Percentiles rank a stretch among this genome's conserved stretches.
Evolutionary conservation across 2,888 invertebrate genomes (phyloP).

Genomic region (Caenorhabditis macrosperma): DNA sequence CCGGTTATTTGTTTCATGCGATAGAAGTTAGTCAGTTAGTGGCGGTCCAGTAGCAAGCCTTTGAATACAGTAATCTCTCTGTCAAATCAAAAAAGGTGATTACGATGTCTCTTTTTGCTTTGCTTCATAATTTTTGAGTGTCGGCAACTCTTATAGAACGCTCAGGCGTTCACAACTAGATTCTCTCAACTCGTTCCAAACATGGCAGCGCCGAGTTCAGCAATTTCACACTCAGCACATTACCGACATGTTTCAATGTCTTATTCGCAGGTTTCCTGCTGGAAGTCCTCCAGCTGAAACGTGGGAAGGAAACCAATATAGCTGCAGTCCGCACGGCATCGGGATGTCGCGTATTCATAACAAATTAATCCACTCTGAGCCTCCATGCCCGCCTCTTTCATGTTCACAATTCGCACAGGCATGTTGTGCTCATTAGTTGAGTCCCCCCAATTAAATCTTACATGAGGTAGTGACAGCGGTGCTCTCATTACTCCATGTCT

Average conservation of each 20-base stretch:
- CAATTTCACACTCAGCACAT: too few relatives aligned
- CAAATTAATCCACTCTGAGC: constrained; percentile 30
- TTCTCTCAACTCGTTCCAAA: too few relatives aligned
- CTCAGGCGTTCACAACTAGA: too few relatives aligned
- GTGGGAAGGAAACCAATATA: too few relatives aligned
- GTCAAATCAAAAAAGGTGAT: background rate
- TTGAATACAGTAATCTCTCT: background rate
- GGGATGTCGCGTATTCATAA: constrained; percentile 20
- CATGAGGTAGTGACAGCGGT: constrained; percentile 5
- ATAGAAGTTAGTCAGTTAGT: background rate
- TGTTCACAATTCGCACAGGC: background rate
- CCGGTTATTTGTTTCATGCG: constrained; percentile 28
- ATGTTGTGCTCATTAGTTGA: constrained; percentile 28
- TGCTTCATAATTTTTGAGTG: too few relatives aligned
- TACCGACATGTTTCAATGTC: too few relatives aligned
- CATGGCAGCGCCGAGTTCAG: too few relatives aligned
- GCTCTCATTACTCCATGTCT: constrained; percentile 21
- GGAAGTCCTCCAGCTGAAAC: too few relatives aligned
- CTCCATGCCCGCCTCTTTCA: background rate
- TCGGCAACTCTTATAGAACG: too few relatives aligned
- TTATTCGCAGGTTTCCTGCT: too few relatives aligned
- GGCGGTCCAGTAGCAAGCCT: background rate
- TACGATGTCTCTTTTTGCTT: background rate
- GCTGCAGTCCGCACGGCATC: background rate
- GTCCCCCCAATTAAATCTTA: constrained; percentile 32